phyloP scores from a whole-genome alignment of 2,113 vertebrate species.

The Esox niger region DNA sequence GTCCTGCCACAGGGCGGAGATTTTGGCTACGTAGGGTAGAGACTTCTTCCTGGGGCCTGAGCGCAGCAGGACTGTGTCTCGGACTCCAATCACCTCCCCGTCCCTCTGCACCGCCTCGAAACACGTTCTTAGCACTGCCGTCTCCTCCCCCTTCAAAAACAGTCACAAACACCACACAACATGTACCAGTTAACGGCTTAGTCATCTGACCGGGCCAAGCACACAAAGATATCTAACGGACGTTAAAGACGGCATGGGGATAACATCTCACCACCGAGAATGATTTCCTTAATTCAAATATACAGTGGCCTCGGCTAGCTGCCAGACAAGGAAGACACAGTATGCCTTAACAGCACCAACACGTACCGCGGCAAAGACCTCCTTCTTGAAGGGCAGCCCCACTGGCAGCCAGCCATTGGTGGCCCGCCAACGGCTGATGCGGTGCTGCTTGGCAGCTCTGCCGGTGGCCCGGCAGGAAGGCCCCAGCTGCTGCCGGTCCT shows the following conservation, averaged over 20 bases:
- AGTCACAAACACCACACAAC: too few relatives aligned
- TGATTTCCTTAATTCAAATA: too few relatives aligned
- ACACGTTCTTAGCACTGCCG: slow-evolving; percentile 85
- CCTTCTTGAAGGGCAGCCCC: slow-evolving; percentile 88
- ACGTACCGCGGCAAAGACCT: slow-evolving; percentile 93
- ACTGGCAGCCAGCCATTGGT: slow-evolving; percentile 96
- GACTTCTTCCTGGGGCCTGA: slow-evolving; percentile 94
- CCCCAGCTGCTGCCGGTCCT: slow-evolving; percentile 82
- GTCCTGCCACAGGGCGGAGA: slow-evolving; percentile 95
- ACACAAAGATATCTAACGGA: too few relatives aligned
- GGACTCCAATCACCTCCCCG: slow-evolving; percentile 88
- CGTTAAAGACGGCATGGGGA: too few relatives aligned
- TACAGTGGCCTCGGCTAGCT: too few relatives aligned
- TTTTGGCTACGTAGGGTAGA: slow-evolving; percentile 94
- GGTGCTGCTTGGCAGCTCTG: slow-evolving; percentile 80
- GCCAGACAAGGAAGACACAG: not conserved
- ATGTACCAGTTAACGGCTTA: not conserved
- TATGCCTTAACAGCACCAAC: not conserved
- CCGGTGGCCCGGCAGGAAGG: slow-evolving; percentile 67
- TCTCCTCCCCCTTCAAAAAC: slow-evolving; percentile 85
- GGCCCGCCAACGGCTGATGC: slow-evolving; percentile 80
- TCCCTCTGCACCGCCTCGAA: slow-evolving; percentile 91
- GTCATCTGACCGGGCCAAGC: not conserved
- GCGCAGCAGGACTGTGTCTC: slow-evolving; percentile 92
- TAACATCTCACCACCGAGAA: too few relatives aligned